Percentiles rank a stretch among this genome's conserved stretches.
Evolutionary conservation across 2,113 vertebrate genomes (phyloP).

Genomic region (Agapornis roseicollis): DNA sequence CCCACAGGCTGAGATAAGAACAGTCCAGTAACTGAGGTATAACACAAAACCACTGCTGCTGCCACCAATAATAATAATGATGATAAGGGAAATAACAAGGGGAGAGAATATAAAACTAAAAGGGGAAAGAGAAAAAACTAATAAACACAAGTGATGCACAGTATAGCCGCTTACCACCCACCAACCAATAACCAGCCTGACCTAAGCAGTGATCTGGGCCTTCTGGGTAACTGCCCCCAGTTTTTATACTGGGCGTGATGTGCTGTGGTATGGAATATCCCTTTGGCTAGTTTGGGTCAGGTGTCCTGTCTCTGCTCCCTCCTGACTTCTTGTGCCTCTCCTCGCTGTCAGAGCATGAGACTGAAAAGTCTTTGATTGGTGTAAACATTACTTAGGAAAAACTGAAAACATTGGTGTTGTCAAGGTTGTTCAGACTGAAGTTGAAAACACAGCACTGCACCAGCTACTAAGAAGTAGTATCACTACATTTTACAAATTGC

Average conservation of each 20-base stretch:
- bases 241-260: not conserved
- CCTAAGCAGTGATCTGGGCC: not conserved
- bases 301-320: not conserved
- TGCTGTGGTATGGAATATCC: not conserved
- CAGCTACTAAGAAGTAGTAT: not conserved
- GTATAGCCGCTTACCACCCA: not conserved
- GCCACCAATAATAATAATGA: not conserved
- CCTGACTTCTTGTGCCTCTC: not conserved
- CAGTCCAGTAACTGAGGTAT: not conserved
- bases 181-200: not conserved
- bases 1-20: not conserved
- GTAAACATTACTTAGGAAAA: not conserved
- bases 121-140: too few relatives aligned
- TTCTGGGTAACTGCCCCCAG: not conserved
- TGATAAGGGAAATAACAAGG: too few relatives aligned
- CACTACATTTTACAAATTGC: too few relatives aligned
- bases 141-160: not conserved
- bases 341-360: not conserved
- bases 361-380: not conserved
- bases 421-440: not conserved
- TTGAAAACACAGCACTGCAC: not conserved
- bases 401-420: not conserved
- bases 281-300: not conserved
- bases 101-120: too few relatives aligned
- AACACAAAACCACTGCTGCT: not conserved